These are phyloP conservation scores for Agrypnus murinus DNA, from an alignment of 2,888 invertebrate species.

Conservation along the genomic window DNA sequence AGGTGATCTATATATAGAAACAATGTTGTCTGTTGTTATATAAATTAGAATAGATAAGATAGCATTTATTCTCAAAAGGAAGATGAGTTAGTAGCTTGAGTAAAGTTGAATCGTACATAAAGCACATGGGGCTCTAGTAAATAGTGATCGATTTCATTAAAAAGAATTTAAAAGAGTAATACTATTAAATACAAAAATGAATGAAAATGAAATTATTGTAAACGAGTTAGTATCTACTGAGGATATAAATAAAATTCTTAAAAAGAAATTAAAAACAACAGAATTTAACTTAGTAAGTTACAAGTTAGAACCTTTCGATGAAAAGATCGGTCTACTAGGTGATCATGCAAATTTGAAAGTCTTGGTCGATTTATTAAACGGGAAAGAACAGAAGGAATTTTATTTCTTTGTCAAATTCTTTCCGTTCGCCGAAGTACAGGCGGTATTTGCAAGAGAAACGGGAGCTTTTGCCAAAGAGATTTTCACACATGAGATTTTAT, in stretches of 20 bases:
- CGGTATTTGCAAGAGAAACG: conserved; percentile 41
- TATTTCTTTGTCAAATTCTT: conserved; percentile 16
- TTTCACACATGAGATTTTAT: conserved; percentile 17
- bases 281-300: not conserved
- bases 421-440: not conserved
- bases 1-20: too few relatives aligned
- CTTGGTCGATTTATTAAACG: not conserved
- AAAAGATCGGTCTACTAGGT: conserved; percentile 5
- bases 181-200: not conserved
- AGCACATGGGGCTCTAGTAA: too few relatives aligned
- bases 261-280: conserved; percentile 1
- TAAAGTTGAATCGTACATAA: too few relatives aligned
- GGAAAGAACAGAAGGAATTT: not conserved
- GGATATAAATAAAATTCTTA: not conserved
- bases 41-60: too few relatives aligned
- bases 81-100: too few relatives aligned
- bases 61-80: too few relatives aligned
- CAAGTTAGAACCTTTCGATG: not conserved
- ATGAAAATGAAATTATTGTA: not conserved
- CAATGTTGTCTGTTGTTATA: too few relatives aligned
- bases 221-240: not conserved
- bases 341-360: conserved; percentile 6
- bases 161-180: too few relatives aligned
- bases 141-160: too few relatives aligned
- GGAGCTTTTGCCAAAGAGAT: conserved; percentile 56